Evolutionary conservation across 2,113 vertebrate genomes (phyloP).

Genomic region (Excalfactoria chinensis): DNA sequence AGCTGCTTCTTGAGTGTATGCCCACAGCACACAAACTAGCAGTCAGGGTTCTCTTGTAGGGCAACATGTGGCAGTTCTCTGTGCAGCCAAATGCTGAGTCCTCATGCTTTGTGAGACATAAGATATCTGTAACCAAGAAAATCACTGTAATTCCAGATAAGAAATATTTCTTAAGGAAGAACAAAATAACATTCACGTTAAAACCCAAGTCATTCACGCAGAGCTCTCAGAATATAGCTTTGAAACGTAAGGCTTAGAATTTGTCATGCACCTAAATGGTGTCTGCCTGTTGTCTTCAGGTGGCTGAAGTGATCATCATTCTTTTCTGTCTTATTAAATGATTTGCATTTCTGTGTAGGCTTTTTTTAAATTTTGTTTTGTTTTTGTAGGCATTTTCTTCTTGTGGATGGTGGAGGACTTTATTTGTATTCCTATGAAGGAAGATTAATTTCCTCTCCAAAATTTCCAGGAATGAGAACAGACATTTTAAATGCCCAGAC

Average conservation of each 20-base stretch:
- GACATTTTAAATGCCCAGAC: constrained; percentile 89
- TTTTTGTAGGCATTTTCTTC: constrained; percentile 88
- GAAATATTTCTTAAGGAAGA: neutral
- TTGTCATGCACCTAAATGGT: neutral
- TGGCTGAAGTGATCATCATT: neutral
- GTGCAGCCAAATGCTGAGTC: neutral
- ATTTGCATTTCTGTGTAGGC: neutral
- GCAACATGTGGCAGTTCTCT: no score
- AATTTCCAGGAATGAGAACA: constrained; percentile 91
- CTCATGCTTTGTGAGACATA: neutral
- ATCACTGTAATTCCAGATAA: neutral
- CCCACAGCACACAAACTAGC: neutral
- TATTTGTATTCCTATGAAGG: constrained; percentile 95
- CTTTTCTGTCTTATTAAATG: neutral
- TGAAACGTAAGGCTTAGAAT: neutral
- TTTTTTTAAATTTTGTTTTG: neutral
- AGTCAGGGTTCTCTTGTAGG: neutral
- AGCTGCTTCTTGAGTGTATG: neutral
- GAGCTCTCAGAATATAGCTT: neutral
- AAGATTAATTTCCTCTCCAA: constrained; percentile 90
- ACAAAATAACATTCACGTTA: neutral
- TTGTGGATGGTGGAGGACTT: constrained; percentile 91
- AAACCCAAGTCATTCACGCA: neutral
- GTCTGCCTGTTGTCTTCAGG: neutral
- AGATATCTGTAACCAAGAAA: neutral